Conservation (phyloP, 2,113 vertebrate species). For the Platysteira castanea region DNA sequence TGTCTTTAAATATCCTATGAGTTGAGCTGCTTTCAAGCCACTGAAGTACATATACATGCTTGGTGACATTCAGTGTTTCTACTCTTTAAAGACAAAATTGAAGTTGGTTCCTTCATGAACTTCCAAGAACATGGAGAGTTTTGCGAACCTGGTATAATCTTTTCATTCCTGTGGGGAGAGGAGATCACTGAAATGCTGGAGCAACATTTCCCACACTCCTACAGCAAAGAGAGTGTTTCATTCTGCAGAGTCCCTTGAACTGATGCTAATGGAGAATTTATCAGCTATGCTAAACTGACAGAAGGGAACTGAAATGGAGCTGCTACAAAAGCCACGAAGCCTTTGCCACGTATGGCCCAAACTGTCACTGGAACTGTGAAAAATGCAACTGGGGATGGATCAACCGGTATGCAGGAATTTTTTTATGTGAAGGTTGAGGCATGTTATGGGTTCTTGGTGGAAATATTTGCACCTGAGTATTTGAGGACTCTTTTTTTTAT, state of each 20-base stretch:
- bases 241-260: neutral
- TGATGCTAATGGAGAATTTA: neutral
- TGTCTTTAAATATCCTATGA: neutral
- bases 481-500: neutral
- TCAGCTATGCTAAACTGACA: neutral
- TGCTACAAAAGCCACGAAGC: neutral
- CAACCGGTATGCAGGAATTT: neutral
- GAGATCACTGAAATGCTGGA: neutral
- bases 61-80: neutral
- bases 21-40: neutral
- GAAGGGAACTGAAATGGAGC: neutral
- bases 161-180: neutral
- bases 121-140: neutral
- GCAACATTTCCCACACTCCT: neutral
- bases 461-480: neutral
- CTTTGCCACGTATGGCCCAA: neutral
- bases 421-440: neutral
- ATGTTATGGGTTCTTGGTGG: neutral
- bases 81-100: neutral
- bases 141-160: neutral
- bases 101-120: neutral
- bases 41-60: neutral
- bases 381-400: neutral
- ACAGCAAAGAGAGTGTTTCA: neutral
- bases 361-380: neutral